Base-by-base conservation (phyloP, 2,888 invertebrate species). In the Dicyrtoma fusca region DNA sequence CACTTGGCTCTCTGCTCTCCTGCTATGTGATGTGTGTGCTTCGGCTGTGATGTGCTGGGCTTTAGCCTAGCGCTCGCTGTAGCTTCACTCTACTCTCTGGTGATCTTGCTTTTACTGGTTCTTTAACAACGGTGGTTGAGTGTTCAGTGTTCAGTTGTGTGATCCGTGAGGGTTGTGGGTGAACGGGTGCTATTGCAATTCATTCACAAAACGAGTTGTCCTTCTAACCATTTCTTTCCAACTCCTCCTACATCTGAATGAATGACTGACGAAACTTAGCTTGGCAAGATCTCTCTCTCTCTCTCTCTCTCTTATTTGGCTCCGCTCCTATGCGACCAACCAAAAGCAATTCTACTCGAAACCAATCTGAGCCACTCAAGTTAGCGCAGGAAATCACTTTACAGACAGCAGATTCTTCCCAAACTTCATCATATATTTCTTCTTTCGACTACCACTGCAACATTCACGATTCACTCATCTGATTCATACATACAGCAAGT, bases 151-250 rank as follows among this genome's bases (percentile, higher is more conserved):
- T 34, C 34, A 34, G 34, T 34, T 34, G 34, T 34, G 23, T 49
- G 51, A 25, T 25, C 47, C 51, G 65, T 49, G 44, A 17, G 21
- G 55, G 69, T 47, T 44, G 69, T 66, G 69, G 69, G 51, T 64
- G 66, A 51, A 44, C 44, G 53, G 66, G 55, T 19, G 55, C 51
- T 65, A 42, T 65, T 55, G 66, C 66, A 76, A 75, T 76, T 76
- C 76, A 76, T 76, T 76, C 76, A 76, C 75, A 76, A 76, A 76
- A 76, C 75, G 73, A 76, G 76, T 76, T 74, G 74, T 73, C 75
- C 76, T 74, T 72, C 69, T 74, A 68, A 76, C 81, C 74, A 81
- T 82, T 80, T 77, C 81, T 80, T 81, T 80, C 81, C 81, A 81
- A 81, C 81, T 79, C 81, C 82, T 80, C 79, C 80, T 80, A 79